Evolutionary conservation across 2,797 vertebrate genomes (phyloP).

Genomic region (Alosa sapidissima): DNA sequence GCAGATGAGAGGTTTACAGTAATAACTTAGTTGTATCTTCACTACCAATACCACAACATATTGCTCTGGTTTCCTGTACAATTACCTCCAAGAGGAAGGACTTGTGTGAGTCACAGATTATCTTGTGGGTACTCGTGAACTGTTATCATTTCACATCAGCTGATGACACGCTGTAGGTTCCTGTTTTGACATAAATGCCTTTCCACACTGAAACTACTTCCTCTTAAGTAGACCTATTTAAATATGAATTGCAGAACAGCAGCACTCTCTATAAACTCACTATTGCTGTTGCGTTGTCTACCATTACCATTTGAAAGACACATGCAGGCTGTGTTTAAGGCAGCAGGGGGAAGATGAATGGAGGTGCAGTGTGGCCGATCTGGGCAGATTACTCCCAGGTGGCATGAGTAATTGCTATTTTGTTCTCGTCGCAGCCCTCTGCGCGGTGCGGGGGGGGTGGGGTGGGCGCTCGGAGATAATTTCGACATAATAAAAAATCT

Average conservation of each 20-base stretch:
- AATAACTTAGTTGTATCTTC: background rate
- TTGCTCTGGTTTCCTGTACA: background rate
- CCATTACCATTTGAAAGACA: background rate
- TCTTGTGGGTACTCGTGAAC: background rate
- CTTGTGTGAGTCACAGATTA: background rate
- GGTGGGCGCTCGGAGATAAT: conserved; percentile 38
- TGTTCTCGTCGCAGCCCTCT: conserved; percentile 31
- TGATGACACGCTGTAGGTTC: background rate
- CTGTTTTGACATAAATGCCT: background rate
- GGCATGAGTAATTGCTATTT: conserved; percentile 42
- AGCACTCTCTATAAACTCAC: background rate
- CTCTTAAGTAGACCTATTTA: background rate
- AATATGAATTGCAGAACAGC: background rate
- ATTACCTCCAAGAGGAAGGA: background rate
- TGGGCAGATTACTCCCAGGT: conserved; percentile 45
- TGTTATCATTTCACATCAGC: background rate
- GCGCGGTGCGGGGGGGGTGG: background rate
- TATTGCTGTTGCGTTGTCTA: background rate
- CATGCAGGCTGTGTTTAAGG: conserved; percentile 18
- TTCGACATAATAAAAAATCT: conserved; percentile 34
- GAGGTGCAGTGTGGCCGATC: conserved; percentile 18
- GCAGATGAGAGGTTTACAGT: background rate
- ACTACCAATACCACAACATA: conserved; percentile 6
- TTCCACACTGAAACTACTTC: background rate
- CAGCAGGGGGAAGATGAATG: conserved; percentile 42